Conservation (phyloP, 2,113 vertebrate species). For the Myocastor coypus region DNA sequence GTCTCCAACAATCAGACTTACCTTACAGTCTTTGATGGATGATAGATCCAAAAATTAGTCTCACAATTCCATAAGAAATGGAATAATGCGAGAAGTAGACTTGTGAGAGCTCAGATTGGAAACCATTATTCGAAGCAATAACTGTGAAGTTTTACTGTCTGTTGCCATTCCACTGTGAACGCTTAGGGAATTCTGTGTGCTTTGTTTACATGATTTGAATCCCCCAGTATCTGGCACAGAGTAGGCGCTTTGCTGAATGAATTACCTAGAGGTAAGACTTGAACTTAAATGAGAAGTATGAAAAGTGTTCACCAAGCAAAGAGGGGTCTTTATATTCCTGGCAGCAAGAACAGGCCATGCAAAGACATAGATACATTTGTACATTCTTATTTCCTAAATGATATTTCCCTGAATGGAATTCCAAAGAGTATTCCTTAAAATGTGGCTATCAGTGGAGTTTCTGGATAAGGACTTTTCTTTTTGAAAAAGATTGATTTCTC, state of each 20-base stretch:
- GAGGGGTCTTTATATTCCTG: neutral
- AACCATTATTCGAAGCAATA: neutral
- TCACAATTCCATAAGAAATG: neutral
- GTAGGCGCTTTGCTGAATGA: neutral
- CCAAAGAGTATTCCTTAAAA: slow-evolving; percentile 21
- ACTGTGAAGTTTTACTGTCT: neutral
- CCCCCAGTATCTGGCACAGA: neutral
- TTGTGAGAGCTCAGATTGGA: slow-evolving; percentile 19
- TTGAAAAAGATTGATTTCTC: neutral
- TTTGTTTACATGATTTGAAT: slow-evolving; percentile 1
- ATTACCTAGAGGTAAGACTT: neutral
- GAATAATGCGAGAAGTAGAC: neutral
- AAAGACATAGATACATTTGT: neutral
- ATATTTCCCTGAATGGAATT: slow-evolving; percentile 36
- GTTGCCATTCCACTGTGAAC: neutral
- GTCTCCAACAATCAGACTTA: neutral
- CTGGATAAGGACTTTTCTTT: slow-evolving; percentile 21
- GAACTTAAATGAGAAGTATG: slow-evolving; percentile 34
- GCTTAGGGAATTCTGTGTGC: neutral
- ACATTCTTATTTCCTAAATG: slow-evolving; percentile 28
- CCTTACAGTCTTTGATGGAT: neutral
- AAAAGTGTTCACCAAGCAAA: neutral
- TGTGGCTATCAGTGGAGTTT: neutral
- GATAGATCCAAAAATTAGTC: neutral
- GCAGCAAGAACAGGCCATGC: neutral